These are phyloP conservation scores for Molossus alvarezi DNA, from an alignment of 2,797 vertebrate genomes.

Conservation along the genomic window DNA sequence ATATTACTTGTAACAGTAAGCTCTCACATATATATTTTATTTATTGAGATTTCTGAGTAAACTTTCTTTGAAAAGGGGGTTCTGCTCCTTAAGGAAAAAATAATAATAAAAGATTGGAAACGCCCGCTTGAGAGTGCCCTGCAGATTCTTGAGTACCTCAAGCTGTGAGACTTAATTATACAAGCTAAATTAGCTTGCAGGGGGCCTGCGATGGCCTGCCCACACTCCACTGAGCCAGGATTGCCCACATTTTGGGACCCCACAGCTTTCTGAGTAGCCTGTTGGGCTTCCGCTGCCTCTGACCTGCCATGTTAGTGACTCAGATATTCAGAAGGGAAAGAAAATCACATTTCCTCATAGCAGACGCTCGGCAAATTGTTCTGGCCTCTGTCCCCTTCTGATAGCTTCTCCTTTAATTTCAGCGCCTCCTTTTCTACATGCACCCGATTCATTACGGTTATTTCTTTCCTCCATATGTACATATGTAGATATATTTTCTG, in stretches of 20 bases:
- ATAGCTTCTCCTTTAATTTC: neutral
- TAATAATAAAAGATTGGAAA: neutral
- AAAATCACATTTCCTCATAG: neutral
- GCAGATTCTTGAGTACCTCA: constrained; percentile 17
- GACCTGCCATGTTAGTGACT: neutral
- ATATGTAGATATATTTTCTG: neutral
- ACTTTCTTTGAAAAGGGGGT: constrained; percentile 26
- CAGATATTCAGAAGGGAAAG: neutral
- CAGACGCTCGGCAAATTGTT: neutral
- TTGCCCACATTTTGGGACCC: neutral
- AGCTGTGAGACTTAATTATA: constrained; percentile 30
- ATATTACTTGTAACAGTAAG: constrained; percentile 20
- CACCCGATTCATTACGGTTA: neutral
- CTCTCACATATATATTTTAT: neutral
- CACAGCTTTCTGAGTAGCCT: neutral
- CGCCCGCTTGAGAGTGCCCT: neutral
- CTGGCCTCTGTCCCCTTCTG: neutral
- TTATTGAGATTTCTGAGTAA: constrained; percentile 38
- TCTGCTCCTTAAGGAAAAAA: neutral
- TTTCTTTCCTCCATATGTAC: neutral
- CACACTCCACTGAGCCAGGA: too few species aligned
- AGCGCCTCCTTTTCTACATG: neutral
- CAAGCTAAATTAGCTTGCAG: neutral
- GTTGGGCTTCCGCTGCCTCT: neutral
- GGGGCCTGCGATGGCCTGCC: neutral